Conservation (phyloP, 1,140 invertebrate genomes). For the Adoxophyes honmai region DNA sequence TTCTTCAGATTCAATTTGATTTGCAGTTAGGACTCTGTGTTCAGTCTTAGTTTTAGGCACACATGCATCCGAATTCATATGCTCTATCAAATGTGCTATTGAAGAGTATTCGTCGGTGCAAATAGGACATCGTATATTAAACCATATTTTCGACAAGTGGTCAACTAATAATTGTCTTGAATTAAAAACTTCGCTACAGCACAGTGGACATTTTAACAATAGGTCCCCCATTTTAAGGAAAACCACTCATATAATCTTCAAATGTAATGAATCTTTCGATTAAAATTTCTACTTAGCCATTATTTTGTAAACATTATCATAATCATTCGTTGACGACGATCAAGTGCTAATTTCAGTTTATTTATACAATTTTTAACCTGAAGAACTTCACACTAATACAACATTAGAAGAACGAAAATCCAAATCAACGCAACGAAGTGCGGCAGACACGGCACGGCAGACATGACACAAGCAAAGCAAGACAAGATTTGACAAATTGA, state of each 20-base stretch:
- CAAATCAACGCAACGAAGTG: conserved; percentile 12
- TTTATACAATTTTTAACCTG: conserved; percentile 56
- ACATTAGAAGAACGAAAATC: conserved; percentile 11
- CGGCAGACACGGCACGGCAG: conserved; percentile 16
- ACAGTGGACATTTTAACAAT: conserved; percentile 79
- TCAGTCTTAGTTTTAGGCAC: conserved; percentile 19
- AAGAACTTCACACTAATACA: conserved; percentile 73
- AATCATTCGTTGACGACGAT: conserved; percentile 20
- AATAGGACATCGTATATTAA: conserved; percentile 79
- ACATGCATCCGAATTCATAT: conserved; percentile 66
- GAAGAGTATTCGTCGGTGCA: conserved; percentile 77
- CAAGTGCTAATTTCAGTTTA: conserved; percentile 56
- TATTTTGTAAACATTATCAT: conserved; percentile 52
- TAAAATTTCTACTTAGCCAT: conserved; percentile 21
- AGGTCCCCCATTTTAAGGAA: conserved; percentile 72
- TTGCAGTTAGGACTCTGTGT: conserved; percentile 17
- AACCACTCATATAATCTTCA: conserved; percentile 17
- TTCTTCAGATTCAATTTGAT: background rate
- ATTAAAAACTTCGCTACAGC: conserved; percentile 80
- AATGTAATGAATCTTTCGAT: background rate
- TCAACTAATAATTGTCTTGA: conserved; percentile 77
- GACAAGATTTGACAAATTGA: background rate
- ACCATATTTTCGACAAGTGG: conserved; percentile 78
- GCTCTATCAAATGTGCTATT: conserved; percentile 75
- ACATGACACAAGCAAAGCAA: conserved; percentile 23